These are phyloP conservation scores for Rhagophthalmus giganteus DNA, from an alignment of 2,888 invertebrate genomes.

Conservation along the genomic window DNA sequence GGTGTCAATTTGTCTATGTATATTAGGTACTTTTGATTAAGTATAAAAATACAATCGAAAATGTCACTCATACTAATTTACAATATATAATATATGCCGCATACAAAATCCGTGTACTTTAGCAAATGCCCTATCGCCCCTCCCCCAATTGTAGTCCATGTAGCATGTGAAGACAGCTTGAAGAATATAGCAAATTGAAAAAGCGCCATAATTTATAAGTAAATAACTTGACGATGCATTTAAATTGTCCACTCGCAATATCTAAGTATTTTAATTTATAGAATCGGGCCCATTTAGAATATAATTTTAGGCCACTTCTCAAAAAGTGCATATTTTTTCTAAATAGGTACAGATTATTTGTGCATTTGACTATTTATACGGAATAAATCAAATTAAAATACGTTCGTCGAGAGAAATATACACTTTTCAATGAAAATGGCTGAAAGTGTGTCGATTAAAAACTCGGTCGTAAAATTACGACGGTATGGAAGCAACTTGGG, in stretches of 20 bases:
- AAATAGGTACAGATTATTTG: slow-evolving; percentile 30
- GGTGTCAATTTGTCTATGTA: no score
- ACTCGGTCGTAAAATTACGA: slow-evolving; percentile 16
- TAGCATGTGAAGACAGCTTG: slow-evolving; percentile 58
- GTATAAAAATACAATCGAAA: no score
- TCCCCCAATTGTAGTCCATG: slow-evolving; percentile 55
- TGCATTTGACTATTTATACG: slow-evolving; percentile 33
- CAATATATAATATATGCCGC: slow-evolving; percentile 51
- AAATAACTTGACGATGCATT: slow-evolving; percentile 44
- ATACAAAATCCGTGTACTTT: slow-evolving; percentile 53
- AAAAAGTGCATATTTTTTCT: slow-evolving; percentile 42
- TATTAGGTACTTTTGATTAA: no score
- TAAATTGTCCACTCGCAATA: slow-evolving; percentile 44
- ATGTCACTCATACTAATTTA: slow-evolving; percentile 54
- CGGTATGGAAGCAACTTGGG: slow-evolving; percentile 39
- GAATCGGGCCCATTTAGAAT: slow-evolving; percentile 44
- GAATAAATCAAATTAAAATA: slow-evolving; percentile 12
- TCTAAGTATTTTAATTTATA: slow-evolving; percentile 44
- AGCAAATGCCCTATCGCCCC: slow-evolving; percentile 54
- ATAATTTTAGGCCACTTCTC: slow-evolving; percentile 37
- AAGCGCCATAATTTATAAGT: slow-evolving; percentile 51
- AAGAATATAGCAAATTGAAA: slow-evolving; percentile 57
- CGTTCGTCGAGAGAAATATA: slow-evolving; percentile 29
- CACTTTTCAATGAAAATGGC: slow-evolving; percentile 38
- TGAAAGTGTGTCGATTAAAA: slow-evolving; percentile 35